Evolutionary conservation across 1,140 invertebrate genomes (phyloP), one percentile per base, ranked within the genome.

Genomic region (Chrysopa pallens): DNA sequence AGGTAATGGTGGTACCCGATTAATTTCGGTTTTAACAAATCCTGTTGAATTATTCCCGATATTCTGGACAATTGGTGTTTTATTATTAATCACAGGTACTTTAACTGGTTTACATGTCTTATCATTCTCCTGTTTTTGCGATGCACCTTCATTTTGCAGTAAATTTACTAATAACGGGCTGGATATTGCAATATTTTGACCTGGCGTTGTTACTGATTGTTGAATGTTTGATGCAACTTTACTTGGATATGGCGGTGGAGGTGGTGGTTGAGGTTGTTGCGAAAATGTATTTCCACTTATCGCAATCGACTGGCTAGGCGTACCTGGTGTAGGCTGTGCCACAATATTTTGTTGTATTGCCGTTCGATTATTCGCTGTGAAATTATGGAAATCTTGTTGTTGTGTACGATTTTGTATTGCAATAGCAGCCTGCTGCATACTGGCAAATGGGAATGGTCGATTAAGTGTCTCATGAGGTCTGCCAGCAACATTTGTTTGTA

Each of bases 141-240:
- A 52, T 6, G 68, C 62, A 39, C 76, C 79, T 54, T 90, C 85
- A 56, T 85, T 91, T 67, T 92, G 87, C 48, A 93, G 64, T 42
- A 93, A 63, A 64, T 93, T 94, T 4, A 93, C 88, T 36, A 93
- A 66, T 41, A 93, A 62, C n/a, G 88, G 88, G 60, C 85, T 90
- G 44, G 85, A 84, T 51, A 85, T 71, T 14, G 79, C 79, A 29
- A 80, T 33, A 33, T 61, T 56, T 69, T 53, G 52, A 54, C 59
- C 14, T 55, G 56, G 53, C 52, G 41, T 44, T 50, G 29, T 13
- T 33, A 15, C 12, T 15, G 29, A 11, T 33, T 33, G 31, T 5
- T 17, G 17, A 9, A 43, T 31, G n/a, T 40, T 15, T 28, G 15
- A 50, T 35, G 46, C 62, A 48, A 46, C 58, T 47, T 64, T 64